These are phyloP conservation scores for Coregonus ussuriensis DNA, from an alignment of 2,797 vertebrate species.

Conservation along the genomic window DNA sequence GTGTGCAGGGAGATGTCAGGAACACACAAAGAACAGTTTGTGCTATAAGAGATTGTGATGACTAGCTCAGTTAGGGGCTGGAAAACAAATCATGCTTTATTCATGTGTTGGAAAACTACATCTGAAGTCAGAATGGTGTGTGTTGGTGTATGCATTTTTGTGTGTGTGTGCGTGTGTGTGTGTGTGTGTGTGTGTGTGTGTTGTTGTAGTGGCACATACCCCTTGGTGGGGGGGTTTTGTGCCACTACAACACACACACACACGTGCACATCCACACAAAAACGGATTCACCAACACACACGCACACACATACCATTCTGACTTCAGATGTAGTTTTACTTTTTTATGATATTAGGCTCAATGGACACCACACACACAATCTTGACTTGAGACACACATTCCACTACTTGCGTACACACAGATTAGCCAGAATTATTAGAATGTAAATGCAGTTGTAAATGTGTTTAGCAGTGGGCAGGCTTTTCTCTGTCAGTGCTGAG, in stretches of 20 bases:
- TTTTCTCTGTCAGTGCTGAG: slow-evolving; percentile 64
- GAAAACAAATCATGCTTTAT: slow-evolving; percentile 62
- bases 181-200: no score
- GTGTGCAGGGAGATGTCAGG: background rate
- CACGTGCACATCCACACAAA: no score
- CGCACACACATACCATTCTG: background rate
- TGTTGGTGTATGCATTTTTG: no score
- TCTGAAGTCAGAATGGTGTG: no score
- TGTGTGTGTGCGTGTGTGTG: no score
- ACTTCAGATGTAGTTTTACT: background rate
- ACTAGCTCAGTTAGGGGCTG: slow-evolving; percentile 33
- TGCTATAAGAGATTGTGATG: slow-evolving; percentile 32
- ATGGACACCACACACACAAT: background rate
- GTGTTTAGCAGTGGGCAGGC: slow-evolving; percentile 67
- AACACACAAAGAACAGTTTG: background rate
- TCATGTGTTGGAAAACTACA: slow-evolving; percentile 41
- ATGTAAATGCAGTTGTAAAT: slow-evolving; percentile 42
- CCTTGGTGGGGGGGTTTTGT: no score
- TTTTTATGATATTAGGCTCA: background rate
- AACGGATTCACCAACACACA: no score
- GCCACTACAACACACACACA: slow-evolving; percentile 34
- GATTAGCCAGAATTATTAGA: slow-evolving; percentile 68
- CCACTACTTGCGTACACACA: slow-evolving; percentile 23
- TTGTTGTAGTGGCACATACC: no score
- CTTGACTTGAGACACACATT: slow-evolving; percentile 9